Base-by-base conservation (phyloP, 2,113 vertebrate species). In the Indicator indicator region DNA sequence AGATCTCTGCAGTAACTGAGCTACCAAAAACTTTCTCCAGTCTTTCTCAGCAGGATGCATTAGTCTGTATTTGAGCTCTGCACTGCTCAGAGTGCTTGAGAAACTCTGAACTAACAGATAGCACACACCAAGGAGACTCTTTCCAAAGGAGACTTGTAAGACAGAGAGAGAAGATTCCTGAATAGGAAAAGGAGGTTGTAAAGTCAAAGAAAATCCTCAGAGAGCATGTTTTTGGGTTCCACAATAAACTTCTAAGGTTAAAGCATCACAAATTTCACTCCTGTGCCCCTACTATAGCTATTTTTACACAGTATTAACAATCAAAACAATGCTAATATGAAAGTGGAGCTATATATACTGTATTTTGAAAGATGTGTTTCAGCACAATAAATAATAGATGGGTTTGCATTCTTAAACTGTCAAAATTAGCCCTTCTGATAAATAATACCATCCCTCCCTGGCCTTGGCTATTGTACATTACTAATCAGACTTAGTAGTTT, bases 401-500 rank as follows among this genome's bases (percentile, higher is more conserved):
- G 68, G 42, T 96, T 84, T 86, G 64, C 70, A 73, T 88, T 96
- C 96, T 89, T 77, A 80, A 90, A 70, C 76, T 81, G 78, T 91
- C 94, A 96, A 93, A 93, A 94, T 88, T 48, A 92, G 89, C 91
- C 21, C 56, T 69, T 83, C 52, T 88, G 62, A 89, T 94, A 95
- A 91, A 91, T 83, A 95, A 74, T 73, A 80, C 67, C 56, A 94
- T 91, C 54, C 67, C 42, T 91, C 36, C n/a, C 56, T 78, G 91
- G 86, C 72, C 69, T 76, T 87, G 72, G 90, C 79, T 83, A 91
- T 88, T 86, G 69, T 92, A 94, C 52, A 65, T 92, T 84, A 93
- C 80, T 97, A 95, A 97, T 97, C 96, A 97, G 90, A 95, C 79
- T 64, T n/a, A 87, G 91, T 59, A 90, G 90, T 90, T 88, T 91